Evolutionary conservation across 2,797 vertebrate species (phyloP), one percentile per base, ranked within the genome.

Genomic region (Coreius guichenoti): DNA sequence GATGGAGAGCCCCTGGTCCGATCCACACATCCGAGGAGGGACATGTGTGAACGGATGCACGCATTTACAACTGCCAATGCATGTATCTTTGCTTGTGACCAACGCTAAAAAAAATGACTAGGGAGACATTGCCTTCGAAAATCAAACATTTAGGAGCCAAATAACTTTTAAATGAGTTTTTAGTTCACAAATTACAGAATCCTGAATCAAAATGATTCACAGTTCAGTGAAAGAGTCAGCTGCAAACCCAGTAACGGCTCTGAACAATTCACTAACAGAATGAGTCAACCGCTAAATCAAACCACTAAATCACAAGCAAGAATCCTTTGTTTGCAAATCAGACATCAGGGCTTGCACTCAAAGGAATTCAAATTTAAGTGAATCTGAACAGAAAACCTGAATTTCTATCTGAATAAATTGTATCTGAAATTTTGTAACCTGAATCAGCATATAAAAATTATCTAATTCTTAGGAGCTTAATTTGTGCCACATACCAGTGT

Each of bases 1-100:
- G 90, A 87, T 93, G 84, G 90, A 94, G 93, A 92, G 91, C 31
- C 83, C 72, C 80, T 65, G 17, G 56, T 69, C 75, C 31, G 6
- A 56, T 58, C 69, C 33, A 43, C 82, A 76, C 23, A 23, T 83
- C 9, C 8, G 5, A 29, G 69, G 12, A 54, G 63, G 47, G 16
- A 21, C 23, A 54, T 69, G 45, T 83, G 61, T 54, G 31, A 83
- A 76, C 3, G 16, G 72, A 67, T 23, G 36, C 36, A 61, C 21
- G 1, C 33, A 13, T 43, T 63, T 72, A 76, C 72, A 82, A 58
- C 31, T 29, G 76, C 39, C 26, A 73, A 49, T 1, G 1, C 14
- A 31, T 65, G 63, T 3, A 8, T 65, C 29, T 31, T 65, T 31
- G 14, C 63, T 16, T 17, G 61, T 63, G 51, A 75, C 19, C 33